Evolutionary conservation across 2,888 invertebrate genomes (phyloP).

Genomic region (Amblyjoppa fuscipennis): DNA sequence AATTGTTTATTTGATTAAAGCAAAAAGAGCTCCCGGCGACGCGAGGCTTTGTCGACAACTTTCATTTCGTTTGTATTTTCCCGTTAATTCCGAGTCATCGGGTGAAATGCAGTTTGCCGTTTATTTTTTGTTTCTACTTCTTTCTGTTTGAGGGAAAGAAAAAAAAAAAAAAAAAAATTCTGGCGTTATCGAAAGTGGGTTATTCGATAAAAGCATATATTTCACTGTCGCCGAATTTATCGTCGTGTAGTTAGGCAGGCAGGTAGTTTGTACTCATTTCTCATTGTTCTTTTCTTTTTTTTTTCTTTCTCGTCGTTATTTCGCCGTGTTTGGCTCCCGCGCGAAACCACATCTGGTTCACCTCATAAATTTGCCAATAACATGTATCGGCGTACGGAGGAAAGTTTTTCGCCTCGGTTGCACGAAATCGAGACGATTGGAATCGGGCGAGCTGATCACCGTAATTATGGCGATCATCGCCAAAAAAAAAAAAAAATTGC

Average conservation of each 20-base stretch:
- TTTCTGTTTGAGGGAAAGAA: not conserved
- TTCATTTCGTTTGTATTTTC: constrained; percentile 21
- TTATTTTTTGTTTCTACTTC: constrained; percentile 18
- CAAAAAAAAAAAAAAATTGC: constrained; percentile 34
- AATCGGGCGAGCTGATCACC: constrained; percentile 48
- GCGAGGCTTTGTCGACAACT: constrained; percentile 3
- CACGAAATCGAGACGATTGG: constrained; percentile 28
- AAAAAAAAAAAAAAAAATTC: not conserved
- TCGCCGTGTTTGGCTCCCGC: not conserved
- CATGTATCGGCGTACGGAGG: constrained; percentile 44
- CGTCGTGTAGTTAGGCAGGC: constrained; percentile 32
- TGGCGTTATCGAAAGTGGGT: constrained; percentile 48
- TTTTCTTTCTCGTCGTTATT: constrained; percentile 5
- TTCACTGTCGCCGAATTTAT: constrained; percentile 41
- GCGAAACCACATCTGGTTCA: constrained; percentile 59
- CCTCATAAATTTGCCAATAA: constrained; percentile 62
- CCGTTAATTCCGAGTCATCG: constrained; percentile 4
- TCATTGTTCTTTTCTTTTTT: not conserved
- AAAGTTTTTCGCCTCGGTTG: constrained; percentile 60
- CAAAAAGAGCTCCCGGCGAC: constrained; percentile 32
- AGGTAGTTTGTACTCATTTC: constrained; percentile 27
- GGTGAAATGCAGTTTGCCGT: constrained; percentile 34
- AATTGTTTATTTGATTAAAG: constrained; percentile 53
- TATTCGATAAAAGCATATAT: constrained; percentile 50
- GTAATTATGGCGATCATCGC: constrained; percentile 65